Base-by-base conservation (phyloP, 2,888 invertebrate species). In the Himalopsyche kuldschensis region DNA sequence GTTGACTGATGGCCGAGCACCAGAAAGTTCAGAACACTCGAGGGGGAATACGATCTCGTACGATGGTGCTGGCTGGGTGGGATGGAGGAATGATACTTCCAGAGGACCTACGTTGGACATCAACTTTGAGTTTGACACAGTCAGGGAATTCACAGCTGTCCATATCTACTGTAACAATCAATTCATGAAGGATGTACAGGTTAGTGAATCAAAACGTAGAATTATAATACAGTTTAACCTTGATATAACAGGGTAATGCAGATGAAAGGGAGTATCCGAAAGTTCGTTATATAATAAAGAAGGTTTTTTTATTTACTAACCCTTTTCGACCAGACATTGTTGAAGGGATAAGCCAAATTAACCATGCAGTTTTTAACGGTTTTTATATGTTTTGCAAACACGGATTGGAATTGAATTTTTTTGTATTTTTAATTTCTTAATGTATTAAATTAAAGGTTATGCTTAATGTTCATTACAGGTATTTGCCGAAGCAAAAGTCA, bases 141-240 rank as follows among this genome's bases (percentile, higher is more conserved):
- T 95, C 1, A 92, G 96, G 27, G 94, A 96, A 88, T 97, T 98
- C 89, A 92, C 93, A 47, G 91, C 93, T 82, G 92, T 96, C n/a
- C 93, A 94, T 87, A 92, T 97, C 47, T 95, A 96, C 89, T 93
- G 94, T 79, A 96, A 96, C 90, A 97, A 97, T 89, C 94, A 96
- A 92, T 95, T 95, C 88, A 94, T 94, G 55, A 94, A 95, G 88
- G 95, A 95, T 85, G 95, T 97, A 5, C 95, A 96, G 94, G 95
- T 95, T 90, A 41, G 30, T 4, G 6, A 75, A 77, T 32, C n/a
- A 24, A 41, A 77, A 15, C 41, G 11, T 41, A 41, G 11, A 20
- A 75, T 75, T 75, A 24, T 24, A 6, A 4, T 78, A 20, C 17
- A 47, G 24, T n/a, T n/a, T n/a, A n/a, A n/a, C n/a, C n/a, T n/a